Percentiles rank a stretch among this genome's conserved stretches.
Evolutionary conservation across 2,797 vertebrate genomes (phyloP).

Genomic region (Anisognathus igniventris): DNA sequence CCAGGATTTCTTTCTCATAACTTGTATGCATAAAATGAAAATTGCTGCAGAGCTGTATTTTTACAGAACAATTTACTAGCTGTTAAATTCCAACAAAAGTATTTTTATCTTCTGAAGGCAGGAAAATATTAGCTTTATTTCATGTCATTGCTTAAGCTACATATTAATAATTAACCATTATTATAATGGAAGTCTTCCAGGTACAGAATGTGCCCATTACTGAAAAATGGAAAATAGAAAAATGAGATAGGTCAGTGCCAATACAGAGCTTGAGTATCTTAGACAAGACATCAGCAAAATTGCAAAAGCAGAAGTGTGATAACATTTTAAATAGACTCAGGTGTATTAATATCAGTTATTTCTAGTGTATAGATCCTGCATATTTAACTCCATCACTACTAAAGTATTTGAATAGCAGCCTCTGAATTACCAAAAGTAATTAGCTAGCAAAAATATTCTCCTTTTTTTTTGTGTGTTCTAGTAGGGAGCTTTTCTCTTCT

Average conservation of each 20-base stretch:
- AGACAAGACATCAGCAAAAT: neutral
- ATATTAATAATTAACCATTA: conserved; percentile 10
- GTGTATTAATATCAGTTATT: neutral
- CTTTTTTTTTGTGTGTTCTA: neutral
- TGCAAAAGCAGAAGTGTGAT: neutral
- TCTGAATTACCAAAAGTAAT: neutral
- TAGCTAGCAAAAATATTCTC: neutral
- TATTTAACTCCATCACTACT: neutral
- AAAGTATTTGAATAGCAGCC: neutral
- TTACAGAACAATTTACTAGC: neutral
- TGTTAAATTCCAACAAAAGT: neutral
- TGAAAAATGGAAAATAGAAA: neutral
- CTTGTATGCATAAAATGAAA: neutral
- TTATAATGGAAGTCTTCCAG: conserved; percentile 8
- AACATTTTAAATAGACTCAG: neutral
- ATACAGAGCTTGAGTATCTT: neutral
- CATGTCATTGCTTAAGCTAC: neutral
- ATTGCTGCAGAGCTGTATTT: neutral
- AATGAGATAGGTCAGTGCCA: neutral
- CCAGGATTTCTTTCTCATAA: neutral
- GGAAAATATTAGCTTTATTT: conserved; percentile 41
- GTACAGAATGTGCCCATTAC: neutral
- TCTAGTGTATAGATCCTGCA: neutral
- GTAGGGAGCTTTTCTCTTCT: neutral
- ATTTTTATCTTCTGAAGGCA: conserved; percentile 25